Evolutionary conservation across 2,888 invertebrate genomes (phyloP).

Genomic region (Teleogryllus oceanicus): DNA sequence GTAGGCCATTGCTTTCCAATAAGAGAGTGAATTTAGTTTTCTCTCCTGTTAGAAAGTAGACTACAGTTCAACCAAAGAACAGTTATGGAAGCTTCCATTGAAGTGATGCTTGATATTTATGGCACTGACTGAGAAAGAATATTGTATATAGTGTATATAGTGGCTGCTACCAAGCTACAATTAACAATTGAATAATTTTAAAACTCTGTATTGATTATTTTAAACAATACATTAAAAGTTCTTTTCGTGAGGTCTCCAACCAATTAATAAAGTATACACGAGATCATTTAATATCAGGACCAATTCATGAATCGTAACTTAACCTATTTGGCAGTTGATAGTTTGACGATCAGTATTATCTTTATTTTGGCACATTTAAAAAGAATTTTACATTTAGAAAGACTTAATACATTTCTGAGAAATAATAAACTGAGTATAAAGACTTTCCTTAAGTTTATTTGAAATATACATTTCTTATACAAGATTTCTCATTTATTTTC

Average conservation of each 20-base stretch:
- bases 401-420: background rate
- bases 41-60: background rate
- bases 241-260: background rate
- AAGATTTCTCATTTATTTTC: background rate
- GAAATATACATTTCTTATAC: background rate
- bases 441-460: background rate
- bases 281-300: background rate
- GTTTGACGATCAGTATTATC: background rate
- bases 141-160: conserved; percentile 11
- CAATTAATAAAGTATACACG: background rate
- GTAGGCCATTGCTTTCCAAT: background rate
- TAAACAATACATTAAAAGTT: background rate
- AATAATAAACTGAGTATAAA: background rate
- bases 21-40: background rate
- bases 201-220: too few species aligned
- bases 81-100: background rate
- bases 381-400: background rate
- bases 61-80: conserved; percentile 8
- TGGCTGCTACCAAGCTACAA: too few species aligned
- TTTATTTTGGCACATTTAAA: background rate
- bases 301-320: background rate
- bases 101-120: background rate
- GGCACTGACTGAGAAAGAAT: background rate
- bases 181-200: too few species aligned
- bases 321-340: background rate